A percentile compares a stretch with the other conserved stretches of the same genome.
Conservation (phyloP, 2,113 vertebrate genomes). For the Cyanoramphus novaezelandiae region DNA sequence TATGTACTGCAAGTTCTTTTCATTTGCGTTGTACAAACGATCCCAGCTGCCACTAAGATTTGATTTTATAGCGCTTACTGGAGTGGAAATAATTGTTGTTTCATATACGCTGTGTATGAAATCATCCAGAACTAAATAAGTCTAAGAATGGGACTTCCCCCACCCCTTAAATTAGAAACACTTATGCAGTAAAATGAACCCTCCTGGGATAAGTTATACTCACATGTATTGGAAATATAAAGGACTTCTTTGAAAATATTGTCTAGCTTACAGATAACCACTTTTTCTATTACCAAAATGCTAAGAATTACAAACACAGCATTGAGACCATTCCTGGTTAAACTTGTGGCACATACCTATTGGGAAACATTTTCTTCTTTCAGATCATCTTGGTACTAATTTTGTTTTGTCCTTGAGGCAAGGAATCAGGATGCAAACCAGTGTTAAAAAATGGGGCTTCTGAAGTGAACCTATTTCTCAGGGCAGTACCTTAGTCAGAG, state of each 20-base stretch:
- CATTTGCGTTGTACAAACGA: background rate
- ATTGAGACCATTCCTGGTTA: background rate
- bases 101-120: background rate
- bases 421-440: background rate
- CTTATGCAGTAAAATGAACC: background rate
- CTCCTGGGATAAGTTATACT: background rate
- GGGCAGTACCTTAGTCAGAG: conserved; percentile 91
- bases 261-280: background rate
- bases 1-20: background rate
- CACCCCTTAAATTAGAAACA: background rate
- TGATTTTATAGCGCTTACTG: background rate
- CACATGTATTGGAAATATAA: background rate
- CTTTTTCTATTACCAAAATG: background rate
- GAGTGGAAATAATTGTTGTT: background rate
- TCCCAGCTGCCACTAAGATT: background rate
- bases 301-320: background rate
- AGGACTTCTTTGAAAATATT: background rate
- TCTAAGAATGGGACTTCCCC: background rate
- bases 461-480: background rate
- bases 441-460: background rate
- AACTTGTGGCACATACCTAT: background rate
- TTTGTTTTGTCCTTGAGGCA: background rate
- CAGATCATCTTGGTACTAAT: background rate
- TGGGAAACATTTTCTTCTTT: background rate
- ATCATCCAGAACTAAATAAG: background rate